Percentiles rank a stretch among this genome's conserved stretches.
These are phyloP conservation scores for Hiodon tergisus DNA, from an alignment of 2,113 vertebrate genomes.

Conservation along the genomic window DNA sequence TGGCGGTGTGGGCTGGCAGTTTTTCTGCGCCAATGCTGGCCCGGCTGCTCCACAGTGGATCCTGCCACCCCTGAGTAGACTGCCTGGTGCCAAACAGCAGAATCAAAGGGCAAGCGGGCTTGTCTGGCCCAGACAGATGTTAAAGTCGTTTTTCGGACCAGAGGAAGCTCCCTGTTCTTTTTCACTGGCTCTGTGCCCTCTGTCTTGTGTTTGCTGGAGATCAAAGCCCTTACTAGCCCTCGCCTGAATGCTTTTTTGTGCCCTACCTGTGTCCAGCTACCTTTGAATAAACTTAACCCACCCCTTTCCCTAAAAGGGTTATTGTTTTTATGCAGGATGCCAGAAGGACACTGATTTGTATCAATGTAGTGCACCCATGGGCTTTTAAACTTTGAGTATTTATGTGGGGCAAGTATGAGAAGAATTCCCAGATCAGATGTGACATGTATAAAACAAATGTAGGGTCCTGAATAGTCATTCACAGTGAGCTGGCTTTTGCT, in stretches of 20 bases:
- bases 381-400: neutral
- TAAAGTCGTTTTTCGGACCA: constrained; percentile 10
- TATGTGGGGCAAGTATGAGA: too few species aligned
- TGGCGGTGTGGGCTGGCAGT: neutral
- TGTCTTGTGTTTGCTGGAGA: constrained; percentile 10
- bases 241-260: neutral
- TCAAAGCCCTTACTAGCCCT: constrained; percentile 1
- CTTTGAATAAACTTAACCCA: neutral
- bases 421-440: too few species aligned
- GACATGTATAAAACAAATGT: too few species aligned
- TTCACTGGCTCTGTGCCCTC: neutral
- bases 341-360: neutral
- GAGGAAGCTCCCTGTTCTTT: neutral
- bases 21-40: neutral
- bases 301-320: neutral
- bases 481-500: too few species aligned
- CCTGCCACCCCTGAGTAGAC: constrained; percentile 16
- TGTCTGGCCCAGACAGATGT: constrained; percentile 20
- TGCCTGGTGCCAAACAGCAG: constrained; percentile 17
- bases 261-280: neutral
- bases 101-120: constrained; percentile 2
- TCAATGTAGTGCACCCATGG: neutral
- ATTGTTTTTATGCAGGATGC: neutral
- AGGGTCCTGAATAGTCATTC: too few species aligned
- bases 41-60: neutral